These are phyloP conservation scores for Protomyctophum bolini DNA, from an alignment of 2,113 vertebrate genomes.

Conservation along the genomic window DNA sequence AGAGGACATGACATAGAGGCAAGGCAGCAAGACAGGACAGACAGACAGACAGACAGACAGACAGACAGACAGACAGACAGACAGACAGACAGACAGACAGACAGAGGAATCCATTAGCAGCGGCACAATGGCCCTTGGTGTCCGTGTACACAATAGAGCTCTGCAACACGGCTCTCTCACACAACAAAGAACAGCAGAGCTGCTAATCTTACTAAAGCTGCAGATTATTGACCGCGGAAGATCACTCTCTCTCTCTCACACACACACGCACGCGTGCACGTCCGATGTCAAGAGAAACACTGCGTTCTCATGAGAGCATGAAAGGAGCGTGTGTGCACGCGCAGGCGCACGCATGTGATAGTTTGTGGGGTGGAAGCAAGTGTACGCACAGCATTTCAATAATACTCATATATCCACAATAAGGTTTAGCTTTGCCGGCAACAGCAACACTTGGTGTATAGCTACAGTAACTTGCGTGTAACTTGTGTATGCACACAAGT, in stretches of 20 bases:
- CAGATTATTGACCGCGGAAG: slow-evolving; percentile 71
- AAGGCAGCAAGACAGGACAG: background rate
- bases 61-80: slow-evolving; percentile 31
- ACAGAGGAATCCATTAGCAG: slow-evolving; percentile 54
- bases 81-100: slow-evolving; percentile 3
- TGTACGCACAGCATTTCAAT: slow-evolving; percentile 22
- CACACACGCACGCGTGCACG: slow-evolving; percentile 19
- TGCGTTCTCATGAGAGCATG: slow-evolving; percentile 13
- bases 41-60: slow-evolving; percentile 7
- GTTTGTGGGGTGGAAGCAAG: no score
- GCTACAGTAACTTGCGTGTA: slow-evolving; percentile 26
- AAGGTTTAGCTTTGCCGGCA: slow-evolving; percentile 20
- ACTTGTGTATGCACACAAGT: background rate
- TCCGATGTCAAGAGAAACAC: slow-evolving; percentile 33
- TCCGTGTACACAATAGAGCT: slow-evolving; percentile 61
- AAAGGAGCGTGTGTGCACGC: background rate
- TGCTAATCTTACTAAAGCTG: slow-evolving; percentile 76
- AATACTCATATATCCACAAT: slow-evolving; percentile 45
- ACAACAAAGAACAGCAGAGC: slow-evolving; percentile 55
- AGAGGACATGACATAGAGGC: background rate
- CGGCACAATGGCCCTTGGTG: slow-evolving; percentile 47
- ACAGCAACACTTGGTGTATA: slow-evolving; percentile 10
- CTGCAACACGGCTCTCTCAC: slow-evolving; percentile 40
- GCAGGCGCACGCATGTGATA: background rate
- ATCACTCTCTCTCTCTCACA: slow-evolving; percentile 4